Evolutionary conservation across 2,113 vertebrate genomes (phyloP).

Genomic region (Shinisaurus crocodilurus): DNA sequence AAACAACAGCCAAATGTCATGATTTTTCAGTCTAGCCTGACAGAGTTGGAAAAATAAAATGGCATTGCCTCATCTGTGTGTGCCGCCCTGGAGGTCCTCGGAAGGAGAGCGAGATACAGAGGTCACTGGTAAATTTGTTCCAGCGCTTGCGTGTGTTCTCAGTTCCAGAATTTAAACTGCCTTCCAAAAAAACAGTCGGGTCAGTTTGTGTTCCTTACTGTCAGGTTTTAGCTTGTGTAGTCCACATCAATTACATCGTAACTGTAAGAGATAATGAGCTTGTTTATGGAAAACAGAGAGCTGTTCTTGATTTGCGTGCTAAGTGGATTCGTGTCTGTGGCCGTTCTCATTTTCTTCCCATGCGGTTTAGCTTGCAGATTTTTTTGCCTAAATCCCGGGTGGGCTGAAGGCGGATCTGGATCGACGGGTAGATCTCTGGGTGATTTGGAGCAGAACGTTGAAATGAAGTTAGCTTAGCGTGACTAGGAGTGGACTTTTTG

Average conservation of each 20-base stretch:
- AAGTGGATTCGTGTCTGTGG: neutral
- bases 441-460: neutral
- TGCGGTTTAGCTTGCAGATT: neutral
- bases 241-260: neutral
- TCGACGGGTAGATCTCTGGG: neutral
- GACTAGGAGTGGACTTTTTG: no score
- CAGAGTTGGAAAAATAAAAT: neutral
- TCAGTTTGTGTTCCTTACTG: neutral
- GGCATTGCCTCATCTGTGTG: neutral
- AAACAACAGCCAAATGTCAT: neutral
- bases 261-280: neutral
- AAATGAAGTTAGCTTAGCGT: no score
- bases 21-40: neutral
- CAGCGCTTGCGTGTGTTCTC: neutral
- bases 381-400: neutral
- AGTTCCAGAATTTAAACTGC: neutral
- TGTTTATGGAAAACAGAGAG: conserved; percentile 18
- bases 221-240: neutral
- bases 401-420: neutral
- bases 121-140: neutral
- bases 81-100: neutral
- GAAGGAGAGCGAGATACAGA: no score
- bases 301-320: neutral
- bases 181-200: neutral
- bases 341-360: neutral